Conservation (phyloP, 2,888 invertebrate genomes). For the Crioceris asparagi region DNA sequence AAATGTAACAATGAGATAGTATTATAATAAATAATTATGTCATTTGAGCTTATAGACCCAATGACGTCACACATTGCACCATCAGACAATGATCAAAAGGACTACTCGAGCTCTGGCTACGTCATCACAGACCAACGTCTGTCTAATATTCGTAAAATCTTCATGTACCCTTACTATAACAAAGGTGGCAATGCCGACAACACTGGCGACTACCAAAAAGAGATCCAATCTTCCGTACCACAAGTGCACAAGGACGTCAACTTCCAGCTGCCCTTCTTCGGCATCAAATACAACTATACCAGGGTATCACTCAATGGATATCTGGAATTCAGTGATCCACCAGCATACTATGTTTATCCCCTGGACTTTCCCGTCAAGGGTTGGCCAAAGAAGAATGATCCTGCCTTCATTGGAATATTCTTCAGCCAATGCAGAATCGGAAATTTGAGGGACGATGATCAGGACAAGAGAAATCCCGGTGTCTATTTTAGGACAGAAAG, state of each 20-base stretch:
- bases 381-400: slow-evolving; percentile 80
- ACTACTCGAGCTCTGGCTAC: slow-evolving; percentile 47
- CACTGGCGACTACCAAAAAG: slow-evolving; percentile 68
- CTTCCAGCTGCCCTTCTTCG: slow-evolving; percentile 87
- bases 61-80: slow-evolving; percentile 40
- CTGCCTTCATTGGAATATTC: slow-evolving; percentile 89
- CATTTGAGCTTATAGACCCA: too few species aligned
- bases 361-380: slow-evolving; percentile 77
- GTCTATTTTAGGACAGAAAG: slow-evolving; percentile 69
- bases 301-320: slow-evolving; percentile 51
- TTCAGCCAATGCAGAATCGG: slow-evolving; percentile 67
- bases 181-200: slow-evolving; percentile 58
- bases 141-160: slow-evolving; percentile 56
- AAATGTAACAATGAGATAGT: too few species aligned
- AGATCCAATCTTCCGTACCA: slow-evolving; percentile 73
- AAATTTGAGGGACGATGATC: slow-evolving; percentile 55
- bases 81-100: slow-evolving; percentile 38
- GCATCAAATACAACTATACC: slow-evolving; percentile 82
- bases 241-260: slow-evolving; percentile 86
- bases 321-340: slow-evolving; percentile 82
- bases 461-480: slow-evolving; percentile 67
- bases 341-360: slow-evolving; percentile 73
- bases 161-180: slow-evolving; percentile 85
- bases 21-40: too few species aligned
- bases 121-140: slow-evolving; percentile 55